These are phyloP conservation scores for Salpingus planirostris DNA, from an alignment of 2,888 invertebrate species.

Conservation along the genomic window DNA sequence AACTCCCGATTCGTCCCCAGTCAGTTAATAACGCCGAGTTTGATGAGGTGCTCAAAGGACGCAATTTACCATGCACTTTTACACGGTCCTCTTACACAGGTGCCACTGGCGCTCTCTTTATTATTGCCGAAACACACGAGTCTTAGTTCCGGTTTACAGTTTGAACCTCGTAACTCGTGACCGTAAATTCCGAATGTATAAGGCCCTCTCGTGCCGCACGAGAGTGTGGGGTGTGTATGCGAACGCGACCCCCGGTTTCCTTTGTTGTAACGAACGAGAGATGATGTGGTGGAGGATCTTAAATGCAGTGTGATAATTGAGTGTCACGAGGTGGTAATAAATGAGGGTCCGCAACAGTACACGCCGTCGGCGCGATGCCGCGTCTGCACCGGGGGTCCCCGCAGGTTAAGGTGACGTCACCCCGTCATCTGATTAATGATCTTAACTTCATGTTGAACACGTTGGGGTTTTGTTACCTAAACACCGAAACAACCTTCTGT, in stretches of 20 bases:
- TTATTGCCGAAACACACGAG: no score
- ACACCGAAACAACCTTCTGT: conserved; percentile 34
- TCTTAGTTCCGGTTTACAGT: no score
- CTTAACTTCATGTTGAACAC: conserved; percentile 38
- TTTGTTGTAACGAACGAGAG: conserved; percentile 15
- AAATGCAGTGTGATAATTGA: conserved; percentile 32
- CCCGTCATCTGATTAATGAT: conserved; percentile 40
- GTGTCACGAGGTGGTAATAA: conserved; percentile 34
- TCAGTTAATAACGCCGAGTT: no score
- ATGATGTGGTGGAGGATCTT: conserved; percentile 22
- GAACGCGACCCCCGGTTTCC: conserved; percentile 3
- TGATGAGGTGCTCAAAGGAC: no score
- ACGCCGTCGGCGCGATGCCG: conserved; percentile 1
- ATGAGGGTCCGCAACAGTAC: conserved; percentile 25
- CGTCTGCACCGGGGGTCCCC: conserved; percentile 11
- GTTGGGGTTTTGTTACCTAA: conserved; percentile 37
- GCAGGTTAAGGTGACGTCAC: conserved; percentile 24
- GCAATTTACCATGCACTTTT: no score
- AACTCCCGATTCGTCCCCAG: no score
- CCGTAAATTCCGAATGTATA: conserved; percentile 5
- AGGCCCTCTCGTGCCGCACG: conserved; percentile 2
- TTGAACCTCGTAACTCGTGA: no score
- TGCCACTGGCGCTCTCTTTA: no score
- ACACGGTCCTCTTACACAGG: no score
- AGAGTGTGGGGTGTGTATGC: conserved; percentile 2